These are phyloP conservation scores for Propsilocerus akamusi DNA, from an alignment of 1,140 invertebrate species.

Conservation along the genomic window DNA sequence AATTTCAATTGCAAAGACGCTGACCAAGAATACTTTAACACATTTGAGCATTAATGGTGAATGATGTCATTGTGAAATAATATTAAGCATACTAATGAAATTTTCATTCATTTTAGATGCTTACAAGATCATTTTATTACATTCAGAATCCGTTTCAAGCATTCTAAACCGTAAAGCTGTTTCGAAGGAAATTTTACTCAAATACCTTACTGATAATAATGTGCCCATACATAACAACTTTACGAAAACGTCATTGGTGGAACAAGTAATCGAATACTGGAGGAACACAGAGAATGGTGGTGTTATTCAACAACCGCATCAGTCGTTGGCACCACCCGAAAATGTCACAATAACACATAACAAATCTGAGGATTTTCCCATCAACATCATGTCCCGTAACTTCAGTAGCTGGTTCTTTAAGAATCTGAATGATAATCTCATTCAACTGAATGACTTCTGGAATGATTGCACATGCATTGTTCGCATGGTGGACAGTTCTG, in stretches of 20 bases:
- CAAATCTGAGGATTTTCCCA: slow-evolving; percentile 10
- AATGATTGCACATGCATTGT: slow-evolving; percentile 21
- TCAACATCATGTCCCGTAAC: slow-evolving; percentile 27
- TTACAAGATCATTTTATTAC: slow-evolving; percentile 22
- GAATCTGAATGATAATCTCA: slow-evolving; percentile 27
- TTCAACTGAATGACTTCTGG: slow-evolving; percentile 35
- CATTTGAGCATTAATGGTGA: neutral
- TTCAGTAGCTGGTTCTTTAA: slow-evolving; percentile 41
- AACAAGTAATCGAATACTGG: slow-evolving; percentile 25
- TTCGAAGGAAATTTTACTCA: slow-evolving; percentile 26
- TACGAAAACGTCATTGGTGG: slow-evolving; percentile 26
- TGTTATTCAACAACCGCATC: neutral
- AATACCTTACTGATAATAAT: slow-evolving; percentile 24
- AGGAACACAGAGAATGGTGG: slow-evolving; percentile 7
- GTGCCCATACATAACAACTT: slow-evolving; percentile 20
- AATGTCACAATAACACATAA: slow-evolving; percentile 7
- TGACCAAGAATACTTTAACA: neutral
- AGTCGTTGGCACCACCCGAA: neutral
- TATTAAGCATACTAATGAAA: neutral
- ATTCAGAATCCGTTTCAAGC: slow-evolving; percentile 20
- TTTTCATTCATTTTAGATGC: slow-evolving; percentile 25
- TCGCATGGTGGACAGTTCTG: slow-evolving; percentile 9
- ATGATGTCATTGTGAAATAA: neutral
- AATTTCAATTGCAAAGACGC: neutral
- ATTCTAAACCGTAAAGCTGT: slow-evolving; percentile 26